Conservation (phyloP, 2,888 invertebrate species). For the Coecobrya sp. region DNA sequence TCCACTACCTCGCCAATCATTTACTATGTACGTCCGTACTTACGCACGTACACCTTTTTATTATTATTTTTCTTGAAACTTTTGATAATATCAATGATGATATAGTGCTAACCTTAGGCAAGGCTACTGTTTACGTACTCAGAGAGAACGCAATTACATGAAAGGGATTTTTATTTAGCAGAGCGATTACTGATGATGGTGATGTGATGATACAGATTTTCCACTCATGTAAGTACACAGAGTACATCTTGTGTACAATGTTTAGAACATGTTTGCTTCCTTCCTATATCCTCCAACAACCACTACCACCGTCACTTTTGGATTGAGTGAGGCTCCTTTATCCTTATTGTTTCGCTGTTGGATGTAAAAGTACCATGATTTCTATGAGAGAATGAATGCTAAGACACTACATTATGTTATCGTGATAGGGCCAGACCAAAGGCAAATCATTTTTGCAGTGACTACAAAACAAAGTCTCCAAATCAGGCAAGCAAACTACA, state of each 20-base stretch:
- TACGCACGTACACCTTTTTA: background rate
- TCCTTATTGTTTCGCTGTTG: background rate
- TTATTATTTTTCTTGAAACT: constrained; percentile 25
- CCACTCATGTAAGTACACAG: background rate
- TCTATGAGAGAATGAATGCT: background rate
- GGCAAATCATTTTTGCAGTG: background rate
- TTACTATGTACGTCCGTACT: background rate
- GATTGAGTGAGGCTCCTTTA: constrained; percentile 57
- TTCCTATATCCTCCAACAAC: constrained; percentile 2
- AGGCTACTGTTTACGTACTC: constrained; percentile 49
- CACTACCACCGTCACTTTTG: constrained; percentile 12
- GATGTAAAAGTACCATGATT: constrained; percentile 48
- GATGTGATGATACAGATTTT: constrained; percentile 38
- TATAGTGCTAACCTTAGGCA: constrained; percentile 55
- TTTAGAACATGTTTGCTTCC: constrained; percentile 28
- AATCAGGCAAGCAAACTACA: background rate
- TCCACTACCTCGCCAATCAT: background rate
- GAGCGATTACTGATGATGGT: background rate
- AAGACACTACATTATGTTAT: background rate
- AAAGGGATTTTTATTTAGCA: constrained; percentile 33
- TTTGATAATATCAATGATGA: constrained; percentile 61
- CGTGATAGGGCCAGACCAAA: background rate
- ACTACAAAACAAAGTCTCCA: background rate
- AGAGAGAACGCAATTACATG: background rate
- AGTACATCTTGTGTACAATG: background rate